Percentiles rank a stretch among this genome's conserved stretches.
These are phyloP conservation scores for Catharus minimus DNA, from an alignment of 2,113 vertebrate species.

Conservation along the genomic window DNA sequence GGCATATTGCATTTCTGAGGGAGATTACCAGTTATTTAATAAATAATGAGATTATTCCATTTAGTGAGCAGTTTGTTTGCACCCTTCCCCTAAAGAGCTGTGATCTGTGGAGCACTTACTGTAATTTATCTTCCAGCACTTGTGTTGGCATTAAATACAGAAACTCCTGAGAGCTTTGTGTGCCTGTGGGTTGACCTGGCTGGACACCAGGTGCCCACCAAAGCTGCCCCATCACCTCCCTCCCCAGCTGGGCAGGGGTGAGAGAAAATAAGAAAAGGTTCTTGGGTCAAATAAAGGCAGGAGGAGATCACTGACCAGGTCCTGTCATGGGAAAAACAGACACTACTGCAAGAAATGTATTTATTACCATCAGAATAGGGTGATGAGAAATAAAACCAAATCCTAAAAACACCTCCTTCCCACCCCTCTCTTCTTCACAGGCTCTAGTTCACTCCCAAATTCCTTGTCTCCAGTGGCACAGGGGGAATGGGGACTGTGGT, in stretches of 20 bases:
- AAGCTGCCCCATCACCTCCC: not conserved
- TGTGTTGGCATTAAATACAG: not conserved
- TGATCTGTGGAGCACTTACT: not conserved
- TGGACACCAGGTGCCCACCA: not conserved
- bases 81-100: not conserved
- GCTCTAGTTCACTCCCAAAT: not conserved
- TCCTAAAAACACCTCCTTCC: not conserved
- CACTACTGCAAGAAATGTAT: not conserved
- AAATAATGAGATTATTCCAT: not conserved
- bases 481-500: not conserved
- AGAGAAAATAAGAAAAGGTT: not conserved
- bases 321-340: accelerated
- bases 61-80: not conserved
- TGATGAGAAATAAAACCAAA: not conserved
- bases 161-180: not conserved
- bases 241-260: not conserved
- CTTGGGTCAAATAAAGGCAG: not conserved
- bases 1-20: not conserved
- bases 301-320: not conserved
- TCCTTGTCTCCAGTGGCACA: not conserved
- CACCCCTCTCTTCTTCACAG: not conserved
- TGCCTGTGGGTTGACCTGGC: not conserved
- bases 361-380: not conserved
- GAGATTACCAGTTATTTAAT: not conserved
- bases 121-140: not conserved